Percentiles rank a stretch among this genome's conserved stretches.
phyloP scores from a whole-genome alignment of 2,113 vertebrate species.

The Neoarius graeffei region DNA sequence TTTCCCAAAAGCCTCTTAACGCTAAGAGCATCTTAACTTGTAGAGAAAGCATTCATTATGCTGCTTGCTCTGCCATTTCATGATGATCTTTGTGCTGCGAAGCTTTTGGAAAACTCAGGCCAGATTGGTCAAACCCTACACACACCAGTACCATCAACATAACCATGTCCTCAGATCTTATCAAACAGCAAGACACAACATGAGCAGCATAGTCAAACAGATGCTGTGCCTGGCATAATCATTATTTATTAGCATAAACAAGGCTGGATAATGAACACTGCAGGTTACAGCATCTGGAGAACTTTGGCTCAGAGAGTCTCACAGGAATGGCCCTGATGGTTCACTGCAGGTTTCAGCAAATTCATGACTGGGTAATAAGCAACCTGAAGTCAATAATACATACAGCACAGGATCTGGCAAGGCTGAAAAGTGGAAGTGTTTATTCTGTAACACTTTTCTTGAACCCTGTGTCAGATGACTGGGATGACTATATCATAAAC shows the following conservation, averaged over 20 bases:
- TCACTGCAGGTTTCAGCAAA: background rate
- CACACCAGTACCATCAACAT: background rate
- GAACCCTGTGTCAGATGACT: background rate
- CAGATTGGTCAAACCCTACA: background rate
- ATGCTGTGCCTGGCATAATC: background rate
- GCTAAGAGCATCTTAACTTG: too few species aligned
- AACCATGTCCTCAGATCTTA: background rate
- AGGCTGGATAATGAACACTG: conserved; percentile 25
- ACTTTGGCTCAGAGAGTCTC: conserved; percentile 14
- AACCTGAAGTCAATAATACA: background rate
- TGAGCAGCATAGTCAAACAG: conserved; percentile 13
- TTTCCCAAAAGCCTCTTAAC: too few species aligned
- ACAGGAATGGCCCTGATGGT: background rate
- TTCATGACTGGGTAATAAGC: conserved; percentile 10
- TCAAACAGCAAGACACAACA: conserved; percentile 15
- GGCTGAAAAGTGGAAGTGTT: background rate
- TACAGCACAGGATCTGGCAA: background rate
- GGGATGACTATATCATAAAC: background rate
- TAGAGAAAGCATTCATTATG: too few species aligned
- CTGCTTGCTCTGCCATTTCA: too few species aligned
- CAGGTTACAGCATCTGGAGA: conserved; percentile 26
- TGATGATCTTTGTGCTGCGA: too few species aligned
- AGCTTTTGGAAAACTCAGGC: too few species aligned
- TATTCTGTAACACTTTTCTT: background rate
- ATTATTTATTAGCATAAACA: conserved; percentile 25